phyloP scores from a whole-genome alignment of 2,888 invertebrate species.

The Lucinisca nassula region DNA sequence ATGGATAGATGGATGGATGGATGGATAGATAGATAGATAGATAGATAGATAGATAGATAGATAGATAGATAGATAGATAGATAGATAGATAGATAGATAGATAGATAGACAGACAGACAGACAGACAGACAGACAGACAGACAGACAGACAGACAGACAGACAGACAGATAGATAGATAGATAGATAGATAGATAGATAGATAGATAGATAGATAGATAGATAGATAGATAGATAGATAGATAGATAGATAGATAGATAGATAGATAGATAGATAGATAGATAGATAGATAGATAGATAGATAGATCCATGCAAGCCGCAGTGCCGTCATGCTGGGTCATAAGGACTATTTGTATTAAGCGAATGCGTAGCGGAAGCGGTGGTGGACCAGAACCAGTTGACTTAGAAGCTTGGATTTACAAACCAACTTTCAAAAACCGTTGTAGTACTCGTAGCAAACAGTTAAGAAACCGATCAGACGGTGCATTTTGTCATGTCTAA shows the following conservation, averaged over 20 bases:
- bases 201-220: not conserved
- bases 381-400: no score
- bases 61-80: not conserved
- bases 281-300: conserved; percentile 4
- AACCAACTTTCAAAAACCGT: no score
- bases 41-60: not conserved
- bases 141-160: not conserved
- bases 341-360: no score
- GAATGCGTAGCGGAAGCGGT: no score
- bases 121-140: not conserved
- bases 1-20: not conserved
- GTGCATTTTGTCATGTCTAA: no score
- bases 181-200: not conserved
- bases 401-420: no score
- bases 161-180: not conserved
- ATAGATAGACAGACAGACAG: not conserved
- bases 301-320: not conserved
- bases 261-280: conserved; percentile 4
- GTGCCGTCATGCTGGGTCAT: no score
- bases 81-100: conserved; percentile 1
- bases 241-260: not conserved
- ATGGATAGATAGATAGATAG: not conserved
- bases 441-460: no score
- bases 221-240: not conserved
- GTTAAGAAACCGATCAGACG: no score